Percentiles rank a stretch among this genome's conserved stretches.
phyloP scores from a whole-genome alignment of 2,113 vertebrate genomes.

The Hyla sarda region DNA sequence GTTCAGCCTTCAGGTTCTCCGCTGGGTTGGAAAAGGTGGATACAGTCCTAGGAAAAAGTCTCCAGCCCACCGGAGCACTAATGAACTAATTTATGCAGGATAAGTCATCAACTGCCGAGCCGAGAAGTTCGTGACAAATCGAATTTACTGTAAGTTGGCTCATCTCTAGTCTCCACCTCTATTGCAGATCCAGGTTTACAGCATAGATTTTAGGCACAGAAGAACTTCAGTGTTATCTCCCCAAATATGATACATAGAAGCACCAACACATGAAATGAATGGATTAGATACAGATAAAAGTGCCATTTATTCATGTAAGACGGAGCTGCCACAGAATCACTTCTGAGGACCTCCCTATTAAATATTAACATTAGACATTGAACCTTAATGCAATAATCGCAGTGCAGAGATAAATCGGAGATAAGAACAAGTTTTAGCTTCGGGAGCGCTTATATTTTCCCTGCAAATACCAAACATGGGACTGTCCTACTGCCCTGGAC shows the following conservation, averaged over 20 bases:
- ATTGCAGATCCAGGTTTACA: background rate
- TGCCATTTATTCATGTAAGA: background rate
- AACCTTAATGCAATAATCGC: background rate
- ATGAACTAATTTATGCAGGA: too few species aligned
- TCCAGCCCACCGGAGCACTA: too few species aligned
- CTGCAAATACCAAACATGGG: too few species aligned
- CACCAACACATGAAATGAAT: background rate
- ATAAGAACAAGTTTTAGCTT: background rate
- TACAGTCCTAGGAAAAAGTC: too few species aligned
- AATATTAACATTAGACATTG: background rate
- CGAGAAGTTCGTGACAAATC: too few species aligned
- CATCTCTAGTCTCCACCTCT: too few species aligned
- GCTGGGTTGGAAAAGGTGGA: too few species aligned
- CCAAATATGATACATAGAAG: background rate
- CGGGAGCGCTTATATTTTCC: background rate
- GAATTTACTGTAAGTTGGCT: too few species aligned
- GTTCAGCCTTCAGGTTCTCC: too few species aligned
- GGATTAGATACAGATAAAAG: background rate
- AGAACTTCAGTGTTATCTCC: background rate
- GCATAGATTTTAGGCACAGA: conserved; percentile 1
- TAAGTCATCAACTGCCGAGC: too few species aligned
- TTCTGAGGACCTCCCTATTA: background rate
- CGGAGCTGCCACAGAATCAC: background rate
- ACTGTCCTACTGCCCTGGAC: too few species aligned
- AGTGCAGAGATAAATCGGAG: background rate